Evolutionary conservation across 2,888 invertebrate genomes (phyloP).

Genomic region (Ptychoptera contaminata): DNA sequence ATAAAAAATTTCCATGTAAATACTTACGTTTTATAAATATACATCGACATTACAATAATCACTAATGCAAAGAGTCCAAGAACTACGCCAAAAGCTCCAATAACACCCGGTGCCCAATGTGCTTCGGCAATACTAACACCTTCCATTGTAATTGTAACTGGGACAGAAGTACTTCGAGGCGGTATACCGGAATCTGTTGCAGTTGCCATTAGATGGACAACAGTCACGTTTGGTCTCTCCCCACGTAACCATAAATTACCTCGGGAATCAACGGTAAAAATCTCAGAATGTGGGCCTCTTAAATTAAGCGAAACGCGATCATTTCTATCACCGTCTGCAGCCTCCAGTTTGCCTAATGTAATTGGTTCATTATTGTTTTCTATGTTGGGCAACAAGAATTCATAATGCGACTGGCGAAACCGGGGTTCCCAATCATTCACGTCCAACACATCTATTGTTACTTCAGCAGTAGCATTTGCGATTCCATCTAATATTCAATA

Average conservation of each 20-base stretch:
- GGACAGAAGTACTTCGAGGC: conserved; percentile 56
- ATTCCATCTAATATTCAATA: conserved; percentile 32
- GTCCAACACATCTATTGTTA: conserved; percentile 66
- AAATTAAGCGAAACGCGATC: conserved; percentile 59
- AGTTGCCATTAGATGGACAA: conserved; percentile 61
- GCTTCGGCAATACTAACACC: conserved; percentile 30
- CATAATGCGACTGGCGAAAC: conserved; percentile 75
- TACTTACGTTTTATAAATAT: conserved; percentile 59
- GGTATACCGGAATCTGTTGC: conserved; percentile 75
- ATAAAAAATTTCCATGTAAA: conserved; percentile 1
- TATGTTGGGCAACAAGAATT: conserved; percentile 39
- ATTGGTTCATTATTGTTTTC: conserved; percentile 21
- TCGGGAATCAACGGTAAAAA: conserved; percentile 25
- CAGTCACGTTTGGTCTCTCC: conserved; percentile 35
- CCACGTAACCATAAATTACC: conserved; percentile 45
- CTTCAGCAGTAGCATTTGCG: conserved; percentile 66
- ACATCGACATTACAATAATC: conserved; percentile 56
- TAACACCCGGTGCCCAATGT: conserved; percentile 32
- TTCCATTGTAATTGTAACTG: conserved; percentile 47
- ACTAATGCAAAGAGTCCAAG: conserved; percentile 58
- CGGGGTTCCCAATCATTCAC: conserved; percentile 91
- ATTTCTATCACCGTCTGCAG: conserved; percentile 71
- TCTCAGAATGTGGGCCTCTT: conserved; percentile 47
- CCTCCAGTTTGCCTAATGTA: conserved; percentile 53
- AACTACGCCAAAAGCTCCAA: conserved; percentile 49